Base-by-base conservation (phyloP, 1,140 invertebrate species). In the Melipona quadrifasciata region DNA sequence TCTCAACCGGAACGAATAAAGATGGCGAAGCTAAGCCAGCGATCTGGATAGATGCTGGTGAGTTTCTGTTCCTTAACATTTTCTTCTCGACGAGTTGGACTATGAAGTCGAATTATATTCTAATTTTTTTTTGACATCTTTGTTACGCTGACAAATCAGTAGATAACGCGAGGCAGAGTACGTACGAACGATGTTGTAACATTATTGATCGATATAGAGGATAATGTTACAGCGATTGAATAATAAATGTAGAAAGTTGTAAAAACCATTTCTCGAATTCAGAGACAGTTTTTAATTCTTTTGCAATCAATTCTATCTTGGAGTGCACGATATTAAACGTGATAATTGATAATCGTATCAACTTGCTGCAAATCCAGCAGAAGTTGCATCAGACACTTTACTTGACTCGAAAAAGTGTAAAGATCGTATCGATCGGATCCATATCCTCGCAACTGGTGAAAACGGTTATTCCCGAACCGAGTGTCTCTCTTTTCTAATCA, bases 11-110 rank as follows among this genome's bases (percentile, higher is more conserved):
- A 31, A 89, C 77, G 0, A 91, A 86, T 24, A 94, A 92, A 82
- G 91, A 93, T 47, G 94, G 93, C 0, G 91, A 92, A 47, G 81
- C 84, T 6, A 95, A 96, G 86, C 95, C 95, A 2, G 95, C 94
- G 0, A 95, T 97, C 80, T 96, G 95, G 95, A 95, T 97, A 27
- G 96, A 96, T 87, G 95, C 95, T 86, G 96, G 96, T 96, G 89
- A 90, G 83, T 81, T 57, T 55, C 39, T 5, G 47, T 67, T 61
- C 17, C 34, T 57, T 53, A 31, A 76, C 19, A 57, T 76, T 76
- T 75, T 55, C 31, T 21, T 17, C 19, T 17, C 1, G 1, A 47
- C 53, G 53, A 55, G 24, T 34, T 3, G 12, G 58, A 70, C 17
- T 3, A 16, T 39, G n/a, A n/a, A 39, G 34, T 39, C 2, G 31